Evolutionary conservation across 2,888 invertebrate genomes (phyloP), one percentile per base, ranked within the genome.

Genomic region (Phalera bucephala): DNA sequence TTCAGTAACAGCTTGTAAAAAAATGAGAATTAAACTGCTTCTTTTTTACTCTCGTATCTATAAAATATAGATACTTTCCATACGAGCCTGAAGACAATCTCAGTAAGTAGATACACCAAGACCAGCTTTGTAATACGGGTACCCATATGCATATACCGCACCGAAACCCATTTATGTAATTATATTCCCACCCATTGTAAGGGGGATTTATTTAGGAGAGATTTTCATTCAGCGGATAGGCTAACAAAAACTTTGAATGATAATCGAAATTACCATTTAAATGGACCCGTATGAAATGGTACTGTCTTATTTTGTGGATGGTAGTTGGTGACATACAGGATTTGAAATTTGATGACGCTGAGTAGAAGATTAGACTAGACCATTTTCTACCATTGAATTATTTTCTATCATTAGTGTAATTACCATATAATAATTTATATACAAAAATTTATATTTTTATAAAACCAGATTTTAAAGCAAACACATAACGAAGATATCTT

Each of bases 131-230:
- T 1, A 20, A 20, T 8, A 8, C 20, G 8, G 2, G 2, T n/a
- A 21, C 21, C 21, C 21, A 21, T 10, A 22, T 10, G 9, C 3
- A 22, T 22, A 10, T 5, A 10, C 10, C 9, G 1, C 10, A 22
- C 10, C 3, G 22, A 10, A 22, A 10, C 9, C 27, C 25, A 42
- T 54, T 54, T 36, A 36, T 38, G 45, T 52, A 42, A 53, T 50
- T 50, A 50, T 48, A 39, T 39, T 21, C 35, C 31, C 31, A 13
- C 13, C 8, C 4, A 13, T 32, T 25, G 6, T n/a, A n/a, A n/a
- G n/a, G 4, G 19, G 33, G 42, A 27, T 49, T 48, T 15, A 32
- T 14, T 12, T 19, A 15, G 14, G 39, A 14, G 21, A 32, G 20
- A 21, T 36, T n/a, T 45, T 28, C 19, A 13, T 26, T 26, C 26